Evolutionary conservation across 2,888 invertebrate genomes (phyloP).

Genomic region (Melanotus villosus): DNA sequence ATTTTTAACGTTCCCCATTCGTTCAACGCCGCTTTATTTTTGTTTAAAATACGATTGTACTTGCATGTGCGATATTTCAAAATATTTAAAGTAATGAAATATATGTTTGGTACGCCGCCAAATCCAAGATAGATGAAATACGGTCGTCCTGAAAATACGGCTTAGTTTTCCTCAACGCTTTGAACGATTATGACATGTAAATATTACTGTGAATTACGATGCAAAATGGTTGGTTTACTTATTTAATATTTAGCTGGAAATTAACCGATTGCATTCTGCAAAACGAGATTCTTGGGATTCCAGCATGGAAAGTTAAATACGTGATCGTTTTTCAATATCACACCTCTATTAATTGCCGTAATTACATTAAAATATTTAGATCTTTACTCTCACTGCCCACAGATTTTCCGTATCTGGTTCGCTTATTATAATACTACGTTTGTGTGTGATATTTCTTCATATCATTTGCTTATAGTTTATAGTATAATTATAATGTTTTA

Average conservation of each 20-base stretch:
- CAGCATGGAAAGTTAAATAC: constrained; percentile 2
- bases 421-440: too few relatives aligned
- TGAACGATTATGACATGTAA: constrained; percentile 4
- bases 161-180: background rate
- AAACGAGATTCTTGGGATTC: constrained; percentile 5
- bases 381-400: too few relatives aligned
- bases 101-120: constrained; percentile 18
- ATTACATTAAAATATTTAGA: too few relatives aligned
- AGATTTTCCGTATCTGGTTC: too few relatives aligned
- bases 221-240: constrained; percentile 6
- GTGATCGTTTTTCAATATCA: background rate
- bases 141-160: background rate
- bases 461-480: too few relatives aligned
- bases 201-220: constrained; percentile 10
- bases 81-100: constrained; percentile 19
- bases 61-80: constrained; percentile 16
- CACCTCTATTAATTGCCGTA: background rate
- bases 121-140: constrained; percentile 15
- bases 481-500: too few relatives aligned
- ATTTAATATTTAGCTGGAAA: constrained; percentile 1
- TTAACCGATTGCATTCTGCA: background rate
- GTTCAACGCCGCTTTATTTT: constrained; percentile 4
- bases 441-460: too few relatives aligned
- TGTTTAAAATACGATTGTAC: constrained; percentile 10
- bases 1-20: constrained; percentile 31